These are phyloP conservation scores for Alauda arvensis DNA, from an alignment of 2,797 vertebrate genomes.

Conservation along the genomic window DNA sequence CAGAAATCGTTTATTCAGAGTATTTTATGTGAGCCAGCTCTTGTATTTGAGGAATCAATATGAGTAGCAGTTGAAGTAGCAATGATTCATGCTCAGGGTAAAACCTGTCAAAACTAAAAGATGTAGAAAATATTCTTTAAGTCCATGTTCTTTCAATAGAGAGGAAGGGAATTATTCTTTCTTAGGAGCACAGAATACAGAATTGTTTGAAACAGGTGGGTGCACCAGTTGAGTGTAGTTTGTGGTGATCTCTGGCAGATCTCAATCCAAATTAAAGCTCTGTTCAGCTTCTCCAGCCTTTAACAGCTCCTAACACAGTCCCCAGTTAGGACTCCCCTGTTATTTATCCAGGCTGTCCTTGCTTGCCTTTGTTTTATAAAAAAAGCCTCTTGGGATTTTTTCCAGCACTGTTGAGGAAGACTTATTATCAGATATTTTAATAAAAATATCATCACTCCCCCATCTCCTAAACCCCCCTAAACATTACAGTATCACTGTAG, in stretches of 20 bases:
- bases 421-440: not conserved
- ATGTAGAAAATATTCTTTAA: not conserved
- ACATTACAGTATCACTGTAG: not conserved
- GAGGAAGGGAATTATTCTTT: not conserved
- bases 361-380: not conserved
- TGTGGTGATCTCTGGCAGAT: not conserved
- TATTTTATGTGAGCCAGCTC: not conserved
- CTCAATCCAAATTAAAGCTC: not conserved
- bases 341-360: not conserved
- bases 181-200: not conserved
- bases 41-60: slow-evolving; percentile 22
- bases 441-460: not conserved
- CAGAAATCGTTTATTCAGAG: not conserved
- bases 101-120: not conserved
- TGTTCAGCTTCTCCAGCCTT: not conserved
- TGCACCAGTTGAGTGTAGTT: not conserved
- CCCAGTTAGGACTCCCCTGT: not conserved
- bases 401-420: not conserved
- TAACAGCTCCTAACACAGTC: not conserved
- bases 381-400: not conserved
- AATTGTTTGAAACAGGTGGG: not conserved
- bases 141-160: not conserved
- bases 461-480: not conserved
- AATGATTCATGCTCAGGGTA: not conserved
- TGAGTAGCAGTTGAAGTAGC: not conserved